phyloP scores from a whole-genome alignment of 2,797 vertebrate species.

The Syngnathus acus region DNA sequence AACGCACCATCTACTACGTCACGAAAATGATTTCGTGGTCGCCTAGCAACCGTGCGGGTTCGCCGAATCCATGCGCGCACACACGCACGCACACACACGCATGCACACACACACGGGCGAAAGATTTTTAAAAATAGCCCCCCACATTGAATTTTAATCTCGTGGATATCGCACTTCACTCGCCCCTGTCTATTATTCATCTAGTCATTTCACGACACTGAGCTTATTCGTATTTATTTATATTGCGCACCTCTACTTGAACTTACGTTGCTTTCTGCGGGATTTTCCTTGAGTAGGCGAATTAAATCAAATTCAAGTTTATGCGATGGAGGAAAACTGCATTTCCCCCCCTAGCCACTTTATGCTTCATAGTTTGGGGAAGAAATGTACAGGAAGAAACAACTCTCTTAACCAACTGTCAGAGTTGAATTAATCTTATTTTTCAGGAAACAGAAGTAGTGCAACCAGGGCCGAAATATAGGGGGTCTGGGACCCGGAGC shows the following conservation, averaged over 20 bases:
- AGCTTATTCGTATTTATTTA: neutral
- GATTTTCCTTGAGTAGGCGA: too few relatives aligned
- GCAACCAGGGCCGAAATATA: too few relatives aligned
- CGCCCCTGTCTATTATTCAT: neutral
- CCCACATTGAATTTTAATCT: neutral
- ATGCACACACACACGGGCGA: neutral
- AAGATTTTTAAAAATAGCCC: conserved; percentile 1
- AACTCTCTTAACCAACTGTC: too few relatives aligned
- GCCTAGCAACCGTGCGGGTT: neutral
- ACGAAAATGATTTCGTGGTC: neutral
- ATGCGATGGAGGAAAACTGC: too few relatives aligned
- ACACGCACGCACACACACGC: neutral
- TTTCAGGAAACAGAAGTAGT: too few relatives aligned
- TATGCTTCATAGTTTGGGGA: too few relatives aligned
- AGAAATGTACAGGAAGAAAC: too few relatives aligned
- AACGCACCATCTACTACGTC: neutral
- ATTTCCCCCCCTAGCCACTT: too few relatives aligned
- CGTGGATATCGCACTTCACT: neutral
- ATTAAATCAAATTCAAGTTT: neutral
- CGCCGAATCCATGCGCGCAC: neutral
- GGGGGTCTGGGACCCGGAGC: too few relatives aligned
- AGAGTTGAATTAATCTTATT: too few relatives aligned
- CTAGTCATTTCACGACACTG: neutral
- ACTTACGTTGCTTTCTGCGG: neutral
- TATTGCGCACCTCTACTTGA: neutral